Evolutionary conservation across 2,797 vertebrate genomes (phyloP).

Genomic region (Podargus strigoides): DNA sequence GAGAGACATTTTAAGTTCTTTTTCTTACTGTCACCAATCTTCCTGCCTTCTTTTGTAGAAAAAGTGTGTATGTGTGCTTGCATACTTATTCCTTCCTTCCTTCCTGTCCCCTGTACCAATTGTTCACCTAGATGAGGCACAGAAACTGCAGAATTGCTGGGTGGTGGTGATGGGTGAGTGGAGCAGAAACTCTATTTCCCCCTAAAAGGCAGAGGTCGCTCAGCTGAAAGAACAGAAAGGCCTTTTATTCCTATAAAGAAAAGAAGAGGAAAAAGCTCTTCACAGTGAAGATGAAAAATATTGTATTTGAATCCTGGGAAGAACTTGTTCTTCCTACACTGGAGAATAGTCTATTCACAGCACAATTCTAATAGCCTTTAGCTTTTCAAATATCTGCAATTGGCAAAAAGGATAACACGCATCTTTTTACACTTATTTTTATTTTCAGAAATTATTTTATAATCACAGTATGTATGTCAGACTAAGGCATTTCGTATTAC

Average conservation of each 20-base stretch:
- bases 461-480: background rate
- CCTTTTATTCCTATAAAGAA: conserved; percentile 44
- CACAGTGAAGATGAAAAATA: conserved; percentile 59
- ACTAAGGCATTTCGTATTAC: background rate
- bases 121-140: conserved; percentile 31
- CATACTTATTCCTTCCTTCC: background rate
- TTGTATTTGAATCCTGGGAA: conserved; percentile 51
- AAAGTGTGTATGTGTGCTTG: background rate
- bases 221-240: conserved; percentile 37
- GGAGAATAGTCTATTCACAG: conserved; percentile 1
- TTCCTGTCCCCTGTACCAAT: background rate
- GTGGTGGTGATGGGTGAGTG: conserved; percentile 61
- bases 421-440: background rate
- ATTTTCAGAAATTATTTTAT: background rate
- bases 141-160: conserved; percentile 25
- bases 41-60: background rate
- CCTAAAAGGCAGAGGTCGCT: conserved; percentile 18
- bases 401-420: background rate
- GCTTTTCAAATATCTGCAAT: background rate
- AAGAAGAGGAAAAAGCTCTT: conserved; percentile 40
- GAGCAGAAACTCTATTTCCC: conserved; percentile 45
- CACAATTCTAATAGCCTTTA: background rate
- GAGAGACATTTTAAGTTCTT: background rate
- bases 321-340: background rate
- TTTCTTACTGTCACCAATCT: background rate